Percentiles rank a stretch among this genome's conserved stretches.
Evolutionary conservation across 2,113 vertebrate species (phyloP).

Genomic region (Periophthalmus modestus): DNA sequence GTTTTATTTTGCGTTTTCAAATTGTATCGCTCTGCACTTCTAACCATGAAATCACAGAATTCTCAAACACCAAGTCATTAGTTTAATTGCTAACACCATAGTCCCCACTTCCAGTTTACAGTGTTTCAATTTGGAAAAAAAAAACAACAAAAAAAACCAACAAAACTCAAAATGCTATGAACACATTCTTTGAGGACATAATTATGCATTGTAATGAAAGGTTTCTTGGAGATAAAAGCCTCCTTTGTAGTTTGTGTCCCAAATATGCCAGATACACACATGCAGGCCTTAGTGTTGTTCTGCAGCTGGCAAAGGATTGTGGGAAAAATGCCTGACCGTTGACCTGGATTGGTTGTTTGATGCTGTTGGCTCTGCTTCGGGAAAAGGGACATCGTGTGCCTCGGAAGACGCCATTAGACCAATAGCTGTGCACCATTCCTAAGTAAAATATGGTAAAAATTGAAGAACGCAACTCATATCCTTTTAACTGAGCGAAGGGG

Average conservation of each 20-base stretch:
- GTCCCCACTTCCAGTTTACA: not conserved
- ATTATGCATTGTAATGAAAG: conserved; percentile 13
- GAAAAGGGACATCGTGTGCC: conserved; percentile 19
- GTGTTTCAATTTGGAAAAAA: not conserved
- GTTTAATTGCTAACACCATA: not conserved
- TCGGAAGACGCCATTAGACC: conserved; percentile 16
- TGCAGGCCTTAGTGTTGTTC: conserved; percentile 6
- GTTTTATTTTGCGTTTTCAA: not conserved
- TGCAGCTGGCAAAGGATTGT: conserved; percentile 15
- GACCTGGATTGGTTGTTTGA: conserved; percentile 43
- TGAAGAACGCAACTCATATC: not conserved
- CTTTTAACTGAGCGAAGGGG: not conserved
- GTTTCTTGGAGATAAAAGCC: conserved; percentile 6
- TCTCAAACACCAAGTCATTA: not conserved
- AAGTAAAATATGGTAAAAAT: conserved; percentile 1
- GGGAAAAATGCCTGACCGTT: conserved; percentile 31
- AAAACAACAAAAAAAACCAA: too few relatives aligned
- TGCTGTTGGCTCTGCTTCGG: conserved; percentile 14
- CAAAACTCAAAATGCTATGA: too few relatives aligned
- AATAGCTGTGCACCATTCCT: conserved; percentile 7
- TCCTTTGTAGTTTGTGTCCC: not conserved
- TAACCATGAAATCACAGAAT: not conserved
- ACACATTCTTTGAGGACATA: conserved; percentile 1
- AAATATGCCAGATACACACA: conserved; percentile 10
- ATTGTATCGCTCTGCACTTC: not conserved